Conservation (phyloP, 2,113 vertebrate species). For the Ochotona princeps region DNA sequence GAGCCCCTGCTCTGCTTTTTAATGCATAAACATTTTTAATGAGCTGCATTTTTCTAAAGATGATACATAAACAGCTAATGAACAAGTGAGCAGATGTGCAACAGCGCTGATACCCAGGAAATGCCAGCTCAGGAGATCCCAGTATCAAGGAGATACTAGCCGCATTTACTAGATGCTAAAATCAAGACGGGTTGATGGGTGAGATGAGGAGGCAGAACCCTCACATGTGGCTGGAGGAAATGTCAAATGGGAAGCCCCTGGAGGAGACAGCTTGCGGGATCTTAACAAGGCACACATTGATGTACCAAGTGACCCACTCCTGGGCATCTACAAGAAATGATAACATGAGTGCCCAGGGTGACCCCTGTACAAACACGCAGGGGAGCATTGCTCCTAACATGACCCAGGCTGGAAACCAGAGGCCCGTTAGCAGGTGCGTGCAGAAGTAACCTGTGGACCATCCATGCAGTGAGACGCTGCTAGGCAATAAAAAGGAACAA, state of each 20-base stretch:
- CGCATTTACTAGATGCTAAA: neutral
- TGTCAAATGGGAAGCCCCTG: neutral
- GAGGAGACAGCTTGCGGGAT: neutral
- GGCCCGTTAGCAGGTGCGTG: neutral
- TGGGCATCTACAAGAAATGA: neutral
- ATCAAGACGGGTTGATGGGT: neutral
- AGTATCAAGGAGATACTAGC: neutral
- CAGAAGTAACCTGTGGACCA: neutral
- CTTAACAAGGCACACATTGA: neutral
- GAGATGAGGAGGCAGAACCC: neutral
- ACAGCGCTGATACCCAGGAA: neutral
- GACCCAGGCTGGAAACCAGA: neutral
- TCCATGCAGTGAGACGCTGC: neutral
- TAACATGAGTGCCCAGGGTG: neutral
- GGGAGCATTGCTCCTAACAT: neutral
- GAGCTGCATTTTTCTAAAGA: conserved; percentile 21
- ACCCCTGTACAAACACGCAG: neutral
- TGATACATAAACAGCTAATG: neutral
- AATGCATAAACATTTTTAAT: neutral
- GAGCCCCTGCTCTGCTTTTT: too few species aligned
- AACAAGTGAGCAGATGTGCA: neutral
- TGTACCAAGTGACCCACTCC: neutral
- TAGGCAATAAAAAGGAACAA: neutral
- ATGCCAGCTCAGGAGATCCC: neutral
- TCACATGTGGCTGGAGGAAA: neutral